Evolutionary conservation across 2,797 vertebrate species (phyloP).

Genomic region (Acipenser ruthenus): DNA sequence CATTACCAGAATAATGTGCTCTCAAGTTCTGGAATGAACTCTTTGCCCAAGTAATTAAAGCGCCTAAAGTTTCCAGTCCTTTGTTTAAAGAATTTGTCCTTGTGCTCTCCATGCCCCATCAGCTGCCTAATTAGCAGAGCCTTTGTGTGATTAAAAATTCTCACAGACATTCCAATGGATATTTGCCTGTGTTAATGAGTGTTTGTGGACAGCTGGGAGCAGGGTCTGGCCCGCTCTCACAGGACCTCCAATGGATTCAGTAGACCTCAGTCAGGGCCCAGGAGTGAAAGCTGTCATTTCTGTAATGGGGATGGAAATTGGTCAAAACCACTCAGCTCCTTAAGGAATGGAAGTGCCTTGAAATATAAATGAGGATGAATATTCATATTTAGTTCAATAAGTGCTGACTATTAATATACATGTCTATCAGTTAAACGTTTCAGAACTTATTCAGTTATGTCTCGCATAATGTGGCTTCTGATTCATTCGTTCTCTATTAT

Average conservation of each 20-base stretch:
- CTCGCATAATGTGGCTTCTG: conserved; percentile 77
- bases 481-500: conserved; percentile 81
- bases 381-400: conserved; percentile 97
- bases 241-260: conserved; percentile 83
- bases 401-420: conserved; percentile 98
- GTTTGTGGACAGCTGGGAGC: conserved; percentile 99
- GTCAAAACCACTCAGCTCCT: conserved; percentile 80
- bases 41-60: conserved; percentile 99
- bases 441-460: conserved; percentile 64
- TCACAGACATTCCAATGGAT: conserved; percentile 98
- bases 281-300: conserved; percentile 97
- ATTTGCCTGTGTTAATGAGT: conserved; percentile 99
- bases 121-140: conserved; percentile 99
- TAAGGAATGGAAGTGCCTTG: conserved; percentile 88
- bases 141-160: conserved; percentile 99
- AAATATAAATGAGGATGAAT: conserved; percentile 99
- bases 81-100: conserved; percentile 99
- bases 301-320: conserved; percentile 91
- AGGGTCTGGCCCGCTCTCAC: conserved; percentile 69
- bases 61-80: conserved; percentile 99
- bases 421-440: conserved; percentile 84
- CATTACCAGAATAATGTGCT: conserved; percentile 97
- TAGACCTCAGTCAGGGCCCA: conserved; percentile 97
- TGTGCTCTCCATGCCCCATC: conserved; percentile 99
- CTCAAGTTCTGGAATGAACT: conserved; percentile 98